Evolutionary conservation across 2,113 vertebrate species (phyloP).

Genomic region (Corythoichthys intestinalis): DNA sequence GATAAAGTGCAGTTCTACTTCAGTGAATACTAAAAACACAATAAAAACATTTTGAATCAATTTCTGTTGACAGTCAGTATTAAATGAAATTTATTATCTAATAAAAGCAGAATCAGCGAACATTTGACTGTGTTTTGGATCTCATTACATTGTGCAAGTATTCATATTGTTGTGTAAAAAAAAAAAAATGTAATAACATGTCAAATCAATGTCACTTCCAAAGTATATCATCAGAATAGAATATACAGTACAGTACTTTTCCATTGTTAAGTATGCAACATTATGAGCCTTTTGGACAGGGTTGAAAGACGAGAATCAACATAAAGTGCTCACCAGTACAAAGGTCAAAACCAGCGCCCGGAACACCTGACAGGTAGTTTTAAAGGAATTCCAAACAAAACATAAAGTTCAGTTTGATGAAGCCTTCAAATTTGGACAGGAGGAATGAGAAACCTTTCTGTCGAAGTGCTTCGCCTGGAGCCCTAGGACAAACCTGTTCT

Average conservation of each 20-base stretch:
- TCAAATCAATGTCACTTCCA: background rate
- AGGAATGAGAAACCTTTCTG: conserved; percentile 22
- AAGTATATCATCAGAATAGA: background rate
- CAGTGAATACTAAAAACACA: too few species aligned
- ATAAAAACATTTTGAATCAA: background rate
- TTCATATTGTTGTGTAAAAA: background rate
- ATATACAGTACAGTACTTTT: background rate
- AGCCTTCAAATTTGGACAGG: background rate
- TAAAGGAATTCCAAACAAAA: background rate
- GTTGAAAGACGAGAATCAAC: conserved; percentile 7
- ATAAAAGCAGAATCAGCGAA: background rate
- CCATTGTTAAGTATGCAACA: background rate
- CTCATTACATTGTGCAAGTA: background rate
- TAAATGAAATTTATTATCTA: background rate
- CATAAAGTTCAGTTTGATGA: background rate
- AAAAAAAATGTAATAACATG: background rate
- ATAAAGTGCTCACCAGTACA: conserved; percentile 23
- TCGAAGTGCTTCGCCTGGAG: background rate
- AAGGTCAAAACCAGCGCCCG: conserved; percentile 42
- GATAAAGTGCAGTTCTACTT: too few species aligned
- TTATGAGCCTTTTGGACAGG: background rate
- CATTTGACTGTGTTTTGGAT: background rate
- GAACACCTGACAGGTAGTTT: conserved; percentile 4
- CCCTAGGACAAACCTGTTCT: conserved; percentile 53
- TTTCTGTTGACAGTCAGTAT: background rate